Conservation (phyloP, 2,888 invertebrate species). For the Metallyticus violacea region DNA sequence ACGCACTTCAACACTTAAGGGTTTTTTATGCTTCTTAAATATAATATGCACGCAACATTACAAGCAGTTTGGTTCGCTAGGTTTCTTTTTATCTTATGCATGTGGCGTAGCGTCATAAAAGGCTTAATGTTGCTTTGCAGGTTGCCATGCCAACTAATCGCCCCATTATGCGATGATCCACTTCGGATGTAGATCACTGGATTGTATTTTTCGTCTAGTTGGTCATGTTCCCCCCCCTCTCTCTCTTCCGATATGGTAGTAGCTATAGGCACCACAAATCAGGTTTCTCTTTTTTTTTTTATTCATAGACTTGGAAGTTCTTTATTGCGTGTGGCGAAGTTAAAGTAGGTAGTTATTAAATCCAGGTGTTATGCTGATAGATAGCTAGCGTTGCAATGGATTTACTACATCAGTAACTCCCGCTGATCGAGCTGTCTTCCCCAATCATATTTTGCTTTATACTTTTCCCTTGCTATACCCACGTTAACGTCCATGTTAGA, state of each 20-base stretch:
- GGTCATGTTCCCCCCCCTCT: neutral
- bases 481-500: no score
- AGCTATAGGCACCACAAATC: neutral
- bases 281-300: neutral
- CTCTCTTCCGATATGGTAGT: neutral
- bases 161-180: neutral
- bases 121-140: neutral
- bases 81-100: neutral
- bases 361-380: no score
- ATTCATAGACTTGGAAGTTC: no score
- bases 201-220: neutral
- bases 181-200: slow-evolving; percentile 1
- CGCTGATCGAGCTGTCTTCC: no score
- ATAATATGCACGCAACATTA: neutral
- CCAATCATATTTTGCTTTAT: no score
- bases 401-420: no score
- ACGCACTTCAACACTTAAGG: neutral
- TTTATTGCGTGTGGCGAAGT: neutral
- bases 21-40: neutral
- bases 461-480: no score
- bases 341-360: neutral
- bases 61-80: neutral
- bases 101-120: neutral
- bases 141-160: neutral
- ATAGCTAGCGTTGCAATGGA: no score